Evolutionary conservation across 2,797 vertebrate species (phyloP), one percentile per base, ranked within the genome.

Genomic region (Eulemur coronatus): DNA sequence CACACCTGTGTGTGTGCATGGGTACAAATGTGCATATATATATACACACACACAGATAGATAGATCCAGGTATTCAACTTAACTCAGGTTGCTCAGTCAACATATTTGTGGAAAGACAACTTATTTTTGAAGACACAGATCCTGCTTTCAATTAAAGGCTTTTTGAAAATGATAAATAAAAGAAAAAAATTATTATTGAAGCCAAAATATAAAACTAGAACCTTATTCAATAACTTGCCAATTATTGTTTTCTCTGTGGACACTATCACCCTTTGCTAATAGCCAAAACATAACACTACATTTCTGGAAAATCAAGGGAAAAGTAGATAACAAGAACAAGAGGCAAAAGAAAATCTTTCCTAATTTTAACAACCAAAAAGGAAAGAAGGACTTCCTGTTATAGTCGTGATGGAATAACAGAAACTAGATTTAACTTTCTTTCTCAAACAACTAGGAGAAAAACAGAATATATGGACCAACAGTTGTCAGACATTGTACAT

Each of bases 1-100:
- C 4, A 14, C 12, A 3, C 3, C 24, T 24, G 24, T 17, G 2
- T 67, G 3, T 69, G 2, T 33, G 12, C 22, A 28, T 9, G 20
- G 3, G 0, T 14, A 2, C 10, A 43, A 2, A 30, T 30, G 3
- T 3, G 18, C 5, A 35, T 2, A 2, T 4, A 6, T 5, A 13
- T 52, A 11, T 26, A 17, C 10, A 14, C 24, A 43, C 8, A 43
- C 8, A 43, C 43, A 46, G 43, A 46, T 11, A 35, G 12, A 13
- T 63, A 0, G 38, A 13, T 6, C 13, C 7, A 10, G 17, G 4
- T 69, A 11, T 73, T 90, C 73, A 43, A 33, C 1, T 28, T 30
- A 67, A 79, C 24, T 73, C 26, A 61, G 18, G 17, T 50, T 28
- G n/a, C 0, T 70, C 52, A 69, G 26, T 43, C 35, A 91, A 38